phyloP scores from a whole-genome alignment of 2,888 invertebrate species.

The Psococerastis gibbosa region DNA sequence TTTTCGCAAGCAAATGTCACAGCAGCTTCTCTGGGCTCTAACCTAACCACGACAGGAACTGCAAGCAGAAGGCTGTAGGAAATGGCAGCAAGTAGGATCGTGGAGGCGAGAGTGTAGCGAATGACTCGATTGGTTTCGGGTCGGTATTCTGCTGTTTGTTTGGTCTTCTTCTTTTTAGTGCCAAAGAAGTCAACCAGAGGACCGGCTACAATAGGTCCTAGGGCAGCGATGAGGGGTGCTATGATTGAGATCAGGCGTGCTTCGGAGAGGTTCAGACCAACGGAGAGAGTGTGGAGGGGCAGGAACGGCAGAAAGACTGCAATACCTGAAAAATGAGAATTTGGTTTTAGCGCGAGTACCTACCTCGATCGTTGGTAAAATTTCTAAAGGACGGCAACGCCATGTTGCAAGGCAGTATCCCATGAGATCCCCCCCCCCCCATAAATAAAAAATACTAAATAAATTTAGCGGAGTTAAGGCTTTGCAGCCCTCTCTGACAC shows the following conservation, averaged over 20 bases:
- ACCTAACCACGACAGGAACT: slow-evolving; percentile 44
- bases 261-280: slow-evolving; percentile 55
- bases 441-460: too few species aligned
- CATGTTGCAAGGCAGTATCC: too few species aligned
- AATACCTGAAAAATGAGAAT: slow-evolving; percentile 36
- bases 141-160: slow-evolving; percentile 18
- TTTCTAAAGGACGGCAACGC: too few species aligned
- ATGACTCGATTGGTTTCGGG: slow-evolving; percentile 39
- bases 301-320: slow-evolving; percentile 69
- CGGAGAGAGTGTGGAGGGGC: slow-evolving; percentile 51
- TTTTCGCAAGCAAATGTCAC: slow-evolving; percentile 54
- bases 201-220: slow-evolving; percentile 59
- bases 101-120: slow-evolving; percentile 45
- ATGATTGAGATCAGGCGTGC: slow-evolving; percentile 58
- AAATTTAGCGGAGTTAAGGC: too few species aligned
- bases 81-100: slow-evolving; percentile 44
- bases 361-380: too few species aligned
- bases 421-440: too few species aligned
- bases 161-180: slow-evolving; percentile 26
- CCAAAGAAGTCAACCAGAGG: slow-evolving; percentile 54
- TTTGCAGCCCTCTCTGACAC: too few species aligned
- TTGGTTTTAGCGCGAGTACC: too few species aligned
- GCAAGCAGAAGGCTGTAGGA: slow-evolving; percentile 46
- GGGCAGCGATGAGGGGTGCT: slow-evolving; percentile 56
- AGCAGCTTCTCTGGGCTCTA: slow-evolving; percentile 36